Conservation (phyloP, 2,888 invertebrate species). For the Hyles lineata region DNA sequence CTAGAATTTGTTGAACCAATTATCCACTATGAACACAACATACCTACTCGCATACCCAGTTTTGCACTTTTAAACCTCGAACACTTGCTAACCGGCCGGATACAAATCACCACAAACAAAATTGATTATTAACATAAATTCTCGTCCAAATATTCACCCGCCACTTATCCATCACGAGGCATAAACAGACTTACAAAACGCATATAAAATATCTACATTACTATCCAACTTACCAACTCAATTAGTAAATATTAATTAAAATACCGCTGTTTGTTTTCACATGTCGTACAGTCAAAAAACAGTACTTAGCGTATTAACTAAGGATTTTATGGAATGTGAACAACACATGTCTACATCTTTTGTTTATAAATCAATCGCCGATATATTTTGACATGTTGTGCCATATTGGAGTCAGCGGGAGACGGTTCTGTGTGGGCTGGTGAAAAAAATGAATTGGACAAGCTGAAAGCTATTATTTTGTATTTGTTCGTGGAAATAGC, state of each 20-base stretch:
- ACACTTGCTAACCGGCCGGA: too few species aligned
- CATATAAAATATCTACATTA: background rate
- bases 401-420: conserved; percentile 53
- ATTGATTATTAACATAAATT: too few species aligned
- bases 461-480: conserved; percentile 13
- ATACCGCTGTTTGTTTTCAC: conserved; percentile 21
- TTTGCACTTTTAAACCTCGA: too few species aligned
- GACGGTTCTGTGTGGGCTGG: conserved; percentile 59
- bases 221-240: background rate
- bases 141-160: too few species aligned
- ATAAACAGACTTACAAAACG: background rate
- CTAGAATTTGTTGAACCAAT: too few species aligned
- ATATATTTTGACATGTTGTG: conserved; percentile 51
- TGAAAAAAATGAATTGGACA: conserved; percentile 27
- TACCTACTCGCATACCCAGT: too few species aligned
- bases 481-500: background rate
- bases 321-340: conserved; percentile 22
- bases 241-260: background rate
- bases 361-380: conserved; percentile 44
- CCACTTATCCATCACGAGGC: too few species aligned
- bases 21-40: too few species aligned
- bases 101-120: too few species aligned
- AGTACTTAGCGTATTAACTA: conserved; percentile 28
- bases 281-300: conserved; percentile 11
- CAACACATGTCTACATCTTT: background rate